phyloP scores from a whole-genome alignment of 2,113 vertebrate genomes.

The Spheniscus mendiculus region DNA sequence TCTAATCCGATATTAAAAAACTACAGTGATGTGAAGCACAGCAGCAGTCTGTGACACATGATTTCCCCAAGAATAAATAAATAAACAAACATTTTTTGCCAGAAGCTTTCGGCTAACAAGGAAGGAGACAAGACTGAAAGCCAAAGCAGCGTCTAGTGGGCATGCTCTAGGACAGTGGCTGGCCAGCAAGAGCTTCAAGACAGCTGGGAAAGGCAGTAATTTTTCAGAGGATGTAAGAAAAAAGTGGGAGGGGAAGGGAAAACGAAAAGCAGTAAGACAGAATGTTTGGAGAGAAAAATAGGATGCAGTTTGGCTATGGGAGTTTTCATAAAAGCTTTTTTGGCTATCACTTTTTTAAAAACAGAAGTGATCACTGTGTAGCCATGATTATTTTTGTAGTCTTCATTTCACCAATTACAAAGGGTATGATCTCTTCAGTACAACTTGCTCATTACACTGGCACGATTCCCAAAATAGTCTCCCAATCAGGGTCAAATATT shows the following conservation, averaged over 20 bases:
- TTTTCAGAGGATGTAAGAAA: not conserved
- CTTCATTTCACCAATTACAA: not conserved
- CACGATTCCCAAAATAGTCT: conserved; percentile 43
- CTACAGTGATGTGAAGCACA: not conserved
- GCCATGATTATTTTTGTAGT: not conserved
- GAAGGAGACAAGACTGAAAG: not conserved
- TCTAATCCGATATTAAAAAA: not conserved
- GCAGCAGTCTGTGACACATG: not conserved
- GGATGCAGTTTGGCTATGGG: not conserved
- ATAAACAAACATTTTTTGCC: not conserved
- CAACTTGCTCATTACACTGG: conserved; percentile 5
- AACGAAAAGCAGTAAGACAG: not conserved
- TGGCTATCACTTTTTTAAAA: not conserved
- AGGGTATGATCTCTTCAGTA: not conserved
- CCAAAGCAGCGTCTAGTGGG: too few relatives aligned
- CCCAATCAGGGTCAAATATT: conserved; percentile 34
- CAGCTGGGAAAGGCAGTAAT: not conserved
- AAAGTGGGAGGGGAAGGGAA: not conserved
- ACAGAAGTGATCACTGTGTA: not conserved
- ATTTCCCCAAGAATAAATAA: not conserved
- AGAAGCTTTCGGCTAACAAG: not conserved
- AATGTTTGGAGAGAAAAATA: not conserved
- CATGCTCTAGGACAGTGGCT: not conserved
- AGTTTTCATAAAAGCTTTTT: not conserved
- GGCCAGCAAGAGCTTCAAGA: not conserved